Percentiles rank a stretch among this genome's conserved stretches.
Evolutionary conservation across 2,888 invertebrate species (phyloP).

Genomic region (Ypsolopha scabrella): DNA sequence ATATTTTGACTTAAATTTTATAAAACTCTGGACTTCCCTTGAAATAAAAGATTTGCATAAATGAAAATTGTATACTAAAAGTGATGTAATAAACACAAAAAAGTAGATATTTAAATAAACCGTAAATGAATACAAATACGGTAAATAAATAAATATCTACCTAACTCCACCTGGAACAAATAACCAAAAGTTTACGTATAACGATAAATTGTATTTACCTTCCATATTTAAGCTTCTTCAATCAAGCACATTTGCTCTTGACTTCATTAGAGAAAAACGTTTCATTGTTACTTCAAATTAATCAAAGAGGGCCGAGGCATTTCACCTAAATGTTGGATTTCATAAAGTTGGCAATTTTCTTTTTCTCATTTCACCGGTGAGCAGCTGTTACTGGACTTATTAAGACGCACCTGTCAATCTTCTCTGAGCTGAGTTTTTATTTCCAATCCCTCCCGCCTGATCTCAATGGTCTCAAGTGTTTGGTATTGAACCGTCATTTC

Average conservation of each 20-base stretch:
- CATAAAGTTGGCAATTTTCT: slow-evolving; percentile 54
- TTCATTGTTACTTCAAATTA: slow-evolving; percentile 7
- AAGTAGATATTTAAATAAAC: too few species aligned
- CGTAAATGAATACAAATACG: too few species aligned
- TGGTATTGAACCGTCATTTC: slow-evolving; percentile 27
- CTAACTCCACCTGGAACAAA: background rate
- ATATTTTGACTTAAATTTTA: too few species aligned
- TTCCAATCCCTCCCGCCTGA: slow-evolving; percentile 40
- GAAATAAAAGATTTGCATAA: too few species aligned
- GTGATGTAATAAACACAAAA: too few species aligned
- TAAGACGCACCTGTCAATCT: slow-evolving; percentile 71
- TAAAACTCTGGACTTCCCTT: too few species aligned
- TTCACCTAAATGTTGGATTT: slow-evolving; percentile 17
- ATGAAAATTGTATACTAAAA: too few species aligned
- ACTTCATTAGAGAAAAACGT: background rate
- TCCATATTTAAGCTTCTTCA: too few species aligned
- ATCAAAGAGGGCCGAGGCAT: slow-evolving; percentile 10
- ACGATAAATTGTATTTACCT: too few species aligned
- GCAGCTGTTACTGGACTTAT: slow-evolving; percentile 62
- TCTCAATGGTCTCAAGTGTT: slow-evolving; percentile 43
- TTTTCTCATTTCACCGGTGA: slow-evolving; percentile 56
- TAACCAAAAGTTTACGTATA: background rate
- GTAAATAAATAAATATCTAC: too few species aligned
- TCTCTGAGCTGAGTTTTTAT: slow-evolving; percentile 49
- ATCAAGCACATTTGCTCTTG: too few species aligned